Base-by-base conservation (phyloP, 2,113 vertebrate species). In the Phalacrocorax carbo region DNA sequence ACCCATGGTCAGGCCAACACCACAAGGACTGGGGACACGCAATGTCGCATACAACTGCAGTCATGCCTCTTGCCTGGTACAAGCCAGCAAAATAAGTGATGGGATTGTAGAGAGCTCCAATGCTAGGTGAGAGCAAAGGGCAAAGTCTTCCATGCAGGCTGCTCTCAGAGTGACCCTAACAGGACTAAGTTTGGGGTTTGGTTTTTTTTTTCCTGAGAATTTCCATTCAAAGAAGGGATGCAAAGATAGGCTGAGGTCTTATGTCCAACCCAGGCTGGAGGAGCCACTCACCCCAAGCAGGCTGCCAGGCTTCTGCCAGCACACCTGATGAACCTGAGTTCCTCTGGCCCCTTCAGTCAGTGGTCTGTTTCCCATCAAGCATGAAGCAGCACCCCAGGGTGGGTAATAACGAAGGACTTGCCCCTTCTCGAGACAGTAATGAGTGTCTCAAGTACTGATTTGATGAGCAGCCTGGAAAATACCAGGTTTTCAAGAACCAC, bases 21-120 rank as follows among this genome's bases (percentile, higher is more conserved):
- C 29, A 14, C 0, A 0, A 57, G 58, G 23, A 15, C 42, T 3
- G 1, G n/a, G n/a, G 23, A 66, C 16, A 15, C 0, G 0, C 2
- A 0, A 14, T 68, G 26, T 23, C 75, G 38, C 11, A 2, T 3
- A 40, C 30, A 92, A 51, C 77, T 51, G 49, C 78, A 70, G 55
- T 65, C 68, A 86, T 26, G 55, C n/a, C 55, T 90, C 58, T 75
- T 58, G 16, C 71, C 34, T 46, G 23, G 15, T 29, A 68, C 36
- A 69, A 82, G 25, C 36, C 40, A 76, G 34, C 10, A 65, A 86
- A 91, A 46, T 36, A 83, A 81, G 38, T 42, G 51, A 15, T 0
- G 1, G n/a, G 32, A 34, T 34, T 60, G 38, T 15, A 55, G 64
- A 81, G 26, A 15, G 6, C 55, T 78, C 54, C 58, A 49, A 7